phyloP scores from a whole-genome alignment of 92 coral and sea anemone genomes.

The Epizoanthus rinbou region DNA sequence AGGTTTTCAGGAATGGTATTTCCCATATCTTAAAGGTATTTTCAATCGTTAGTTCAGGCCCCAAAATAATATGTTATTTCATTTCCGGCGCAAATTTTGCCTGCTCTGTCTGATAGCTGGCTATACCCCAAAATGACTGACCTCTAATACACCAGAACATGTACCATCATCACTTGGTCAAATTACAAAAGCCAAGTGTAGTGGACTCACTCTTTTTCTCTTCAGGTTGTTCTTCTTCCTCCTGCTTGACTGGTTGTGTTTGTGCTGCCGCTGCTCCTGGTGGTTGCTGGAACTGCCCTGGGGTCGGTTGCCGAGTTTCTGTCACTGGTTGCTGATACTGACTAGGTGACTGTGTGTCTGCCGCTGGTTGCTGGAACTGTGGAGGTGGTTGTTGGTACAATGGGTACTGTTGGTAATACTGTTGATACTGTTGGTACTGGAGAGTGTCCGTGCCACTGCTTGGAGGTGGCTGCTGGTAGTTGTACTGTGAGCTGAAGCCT shows the following conservation, averaged over 20 bases:
- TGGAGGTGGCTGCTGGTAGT: constrained; percentile 50
- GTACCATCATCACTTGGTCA: no score
- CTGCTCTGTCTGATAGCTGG: no score
- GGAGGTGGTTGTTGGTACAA: constrained; percentile 53
- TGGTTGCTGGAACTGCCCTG: constrained; percentile 12
- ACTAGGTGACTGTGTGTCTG: constrained; percentile 7
- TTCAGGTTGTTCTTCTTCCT: background rate
- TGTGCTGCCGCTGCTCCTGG: background rate
- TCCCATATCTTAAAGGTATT: no score
- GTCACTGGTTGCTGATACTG: constrained; percentile 24
- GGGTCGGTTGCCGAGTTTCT: constrained; percentile 15
- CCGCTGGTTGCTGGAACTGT: constrained; percentile 43
- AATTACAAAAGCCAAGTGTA: no score
- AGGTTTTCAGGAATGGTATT: no score
- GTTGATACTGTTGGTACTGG: constrained; percentile 60
- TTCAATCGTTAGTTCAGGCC: no score
- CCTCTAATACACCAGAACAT: no score
- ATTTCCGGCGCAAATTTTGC: no score
- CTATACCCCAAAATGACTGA: no score
- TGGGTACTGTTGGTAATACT: constrained; percentile 67
- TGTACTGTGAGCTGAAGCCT: constrained; percentile 24
- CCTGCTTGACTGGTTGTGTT: background rate
- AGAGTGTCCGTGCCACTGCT: constrained; percentile 33
- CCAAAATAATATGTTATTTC: no score
- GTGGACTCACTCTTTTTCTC: background rate